Base-by-base conservation (phyloP, 2,113 vertebrate species). In the Bettongia penicillata region DNA sequence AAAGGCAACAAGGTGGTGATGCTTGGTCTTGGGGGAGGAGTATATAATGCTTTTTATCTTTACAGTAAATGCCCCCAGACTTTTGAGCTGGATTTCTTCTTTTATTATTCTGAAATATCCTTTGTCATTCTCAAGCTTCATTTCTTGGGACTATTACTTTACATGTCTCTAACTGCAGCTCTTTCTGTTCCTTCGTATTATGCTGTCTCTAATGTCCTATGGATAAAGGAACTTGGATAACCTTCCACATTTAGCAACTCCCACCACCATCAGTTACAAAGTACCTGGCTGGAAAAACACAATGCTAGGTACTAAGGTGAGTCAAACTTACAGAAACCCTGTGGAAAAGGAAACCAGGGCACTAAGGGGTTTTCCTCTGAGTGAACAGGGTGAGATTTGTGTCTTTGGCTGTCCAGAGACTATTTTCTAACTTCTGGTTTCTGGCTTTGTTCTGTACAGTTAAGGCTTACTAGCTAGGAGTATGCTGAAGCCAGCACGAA, bases 161-260 rank as follows among this genome's bases (percentile, higher is more conserved):
- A 37, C 52, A 53, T 53, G 4, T 90, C 24, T 52, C 16, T 51
- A 26, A 47, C 52, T 95, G 89, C 23, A 22, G 92, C 37, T 12
- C 53, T 5, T n/a, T 93, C 49, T 48, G 12, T 91, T 57, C 55
- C 89, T 97, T 61, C n/a, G n/a, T 43, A 8, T 84, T 43, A 22
- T 90, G 61, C 57, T 52, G 57, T 28, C 93, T 94, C 68, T 97
- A 51, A 53, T 51, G 90, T 90, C 49, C 49, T 77, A 5, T 48
- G 50, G 90, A 91, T 9, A 49, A n/a, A 90, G 51, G 37, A 51
- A 94, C 91, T n/a, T 2, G 31, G 50, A 6, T 37, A 52, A 25
- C 25, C n/a, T 84, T 84, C 16, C 68, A 2, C n/a, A 84, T 84
- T 84, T 84, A 43, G 7, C 37, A 84, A 84, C 16, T 5, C 23